Conservation (phyloP, 2,113 vertebrate genomes). For the Lontra canadensis region DNA sequence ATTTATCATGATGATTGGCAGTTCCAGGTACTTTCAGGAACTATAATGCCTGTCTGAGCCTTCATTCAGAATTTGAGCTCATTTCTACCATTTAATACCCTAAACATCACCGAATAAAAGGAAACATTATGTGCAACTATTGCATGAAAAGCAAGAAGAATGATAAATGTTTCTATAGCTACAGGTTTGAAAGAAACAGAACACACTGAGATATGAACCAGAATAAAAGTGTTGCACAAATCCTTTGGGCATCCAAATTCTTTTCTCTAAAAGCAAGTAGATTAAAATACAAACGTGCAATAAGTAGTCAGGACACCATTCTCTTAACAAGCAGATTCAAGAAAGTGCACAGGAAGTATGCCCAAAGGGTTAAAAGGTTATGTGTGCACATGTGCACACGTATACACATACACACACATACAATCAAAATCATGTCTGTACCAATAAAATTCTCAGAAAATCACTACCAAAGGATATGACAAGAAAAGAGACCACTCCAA, state of each 20-base stretch:
- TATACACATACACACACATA: fast-evolving
- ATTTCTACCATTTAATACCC: conserved; percentile 37
- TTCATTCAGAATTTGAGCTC: conserved; percentile 47
- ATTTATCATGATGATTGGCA: conserved; percentile 47
- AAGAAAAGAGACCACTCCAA: background rate
- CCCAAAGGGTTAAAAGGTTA: background rate
- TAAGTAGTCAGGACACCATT: background rate
- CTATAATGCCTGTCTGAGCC: conserved; percentile 9
- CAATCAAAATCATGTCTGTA: background rate
- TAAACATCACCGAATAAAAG: conserved; percentile 58
- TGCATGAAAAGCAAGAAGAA: conserved; percentile 42
- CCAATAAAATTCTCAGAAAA: background rate
- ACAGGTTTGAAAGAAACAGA: conserved; percentile 25
- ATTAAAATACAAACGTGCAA: background rate
- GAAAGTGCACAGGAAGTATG: background rate
- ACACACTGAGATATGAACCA: background rate
- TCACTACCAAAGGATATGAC: background rate
- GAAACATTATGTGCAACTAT: conserved; percentile 49
- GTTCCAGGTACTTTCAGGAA: conserved; percentile 45
- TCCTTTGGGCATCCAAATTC: background rate
- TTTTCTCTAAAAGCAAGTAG: background rate
- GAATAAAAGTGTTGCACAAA: background rate
- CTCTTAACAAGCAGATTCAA: background rate
- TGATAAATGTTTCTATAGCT: conserved; percentile 64
- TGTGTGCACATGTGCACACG: fast-evolving